Percentiles rank a stretch among this genome's conserved stretches.
These are phyloP conservation scores for Hypotaenidia philippensis DNA, from an alignment of 2,797 vertebrate genomes.

Conservation along the genomic window DNA sequence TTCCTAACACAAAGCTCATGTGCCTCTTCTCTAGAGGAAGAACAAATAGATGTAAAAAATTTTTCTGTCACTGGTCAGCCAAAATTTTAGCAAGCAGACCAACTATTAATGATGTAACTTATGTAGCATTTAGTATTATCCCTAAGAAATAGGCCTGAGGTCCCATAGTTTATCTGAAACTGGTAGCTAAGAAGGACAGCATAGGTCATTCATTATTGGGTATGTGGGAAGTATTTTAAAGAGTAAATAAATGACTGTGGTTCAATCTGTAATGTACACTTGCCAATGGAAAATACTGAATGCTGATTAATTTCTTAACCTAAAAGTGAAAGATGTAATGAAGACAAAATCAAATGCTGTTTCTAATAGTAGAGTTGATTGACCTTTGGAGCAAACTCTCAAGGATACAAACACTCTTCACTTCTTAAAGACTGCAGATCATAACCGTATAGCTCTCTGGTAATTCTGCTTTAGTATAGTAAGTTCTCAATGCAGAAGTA, in stretches of 20 bases:
- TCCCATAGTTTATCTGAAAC: neutral
- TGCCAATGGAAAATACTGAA: neutral
- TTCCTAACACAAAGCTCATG: neutral
- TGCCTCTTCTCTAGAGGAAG: neutral
- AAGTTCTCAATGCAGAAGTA: neutral
- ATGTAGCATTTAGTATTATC: neutral
- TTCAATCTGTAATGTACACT: neutral
- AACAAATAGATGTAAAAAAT: neutral
- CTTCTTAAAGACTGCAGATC: neutral
- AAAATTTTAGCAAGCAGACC: neutral
- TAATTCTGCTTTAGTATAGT: neutral
- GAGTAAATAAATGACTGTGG: neutral
- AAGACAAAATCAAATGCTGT: neutral
- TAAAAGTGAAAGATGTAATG: neutral
- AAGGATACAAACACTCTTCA: neutral
- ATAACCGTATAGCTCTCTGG: neutral
- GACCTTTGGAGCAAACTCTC: neutral
- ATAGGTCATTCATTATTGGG: neutral
- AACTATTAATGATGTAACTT: neutral
- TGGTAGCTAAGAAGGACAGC: neutral
- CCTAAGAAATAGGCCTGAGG: neutral
- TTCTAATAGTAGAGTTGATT: neutral
- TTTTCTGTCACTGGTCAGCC: neutral
- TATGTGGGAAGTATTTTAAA: neutral
- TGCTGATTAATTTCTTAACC: neutral